Evolutionary conservation across 2,888 invertebrate genomes (phyloP).

Genomic region (Congeria kusceri): DNA sequence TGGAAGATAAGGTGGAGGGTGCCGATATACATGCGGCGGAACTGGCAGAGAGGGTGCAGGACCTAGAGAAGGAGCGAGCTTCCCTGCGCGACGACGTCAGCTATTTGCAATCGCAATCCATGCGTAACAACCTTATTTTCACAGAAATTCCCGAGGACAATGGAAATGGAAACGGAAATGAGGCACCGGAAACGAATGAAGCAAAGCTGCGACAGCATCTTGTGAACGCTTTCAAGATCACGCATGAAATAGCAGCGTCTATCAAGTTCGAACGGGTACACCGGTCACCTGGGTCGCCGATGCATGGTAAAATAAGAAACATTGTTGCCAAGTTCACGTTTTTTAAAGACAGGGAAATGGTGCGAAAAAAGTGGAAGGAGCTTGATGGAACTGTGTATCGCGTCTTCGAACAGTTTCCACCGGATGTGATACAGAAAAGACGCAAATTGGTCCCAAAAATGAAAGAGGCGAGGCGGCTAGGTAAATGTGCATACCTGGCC

Average conservation of each 20-base stretch:
- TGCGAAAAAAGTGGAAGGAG: slow-evolving; percentile 19
- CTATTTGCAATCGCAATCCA: slow-evolving; percentile 32
- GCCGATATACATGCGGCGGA: slow-evolving; percentile 13
- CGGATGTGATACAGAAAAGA: neutral
- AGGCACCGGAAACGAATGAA: slow-evolving; percentile 20
- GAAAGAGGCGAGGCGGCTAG: slow-evolving; percentile 7
- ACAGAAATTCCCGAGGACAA: slow-evolving; percentile 21
- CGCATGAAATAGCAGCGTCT: slow-evolving; percentile 7
- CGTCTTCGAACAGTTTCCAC: slow-evolving; percentile 28
- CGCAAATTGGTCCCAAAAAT: neutral
- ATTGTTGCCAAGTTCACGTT: slow-evolving; percentile 36
- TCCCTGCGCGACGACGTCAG: slow-evolving; percentile 16
- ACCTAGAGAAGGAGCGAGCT: slow-evolving; percentile 21
- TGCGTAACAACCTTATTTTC: slow-evolving; percentile 36
- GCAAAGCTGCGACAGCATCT: slow-evolving; percentile 20
- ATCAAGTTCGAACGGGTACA: slow-evolving; percentile 16
- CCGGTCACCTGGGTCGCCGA: neutral
- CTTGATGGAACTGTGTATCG: slow-evolving; percentile 22
- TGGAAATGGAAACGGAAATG: neutral
- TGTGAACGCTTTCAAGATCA: slow-evolving; percentile 18
- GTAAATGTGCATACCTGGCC: neutral
- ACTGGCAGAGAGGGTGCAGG: slow-evolving; percentile 13
- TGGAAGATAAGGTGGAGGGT: slow-evolving; percentile 26
- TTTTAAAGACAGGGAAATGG: slow-evolving; percentile 37
- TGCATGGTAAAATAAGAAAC: slow-evolving; percentile 15